Evolutionary conservation across 2,888 invertebrate genomes (phyloP).

Genomic region (Eupithecia insigniata): DNA sequence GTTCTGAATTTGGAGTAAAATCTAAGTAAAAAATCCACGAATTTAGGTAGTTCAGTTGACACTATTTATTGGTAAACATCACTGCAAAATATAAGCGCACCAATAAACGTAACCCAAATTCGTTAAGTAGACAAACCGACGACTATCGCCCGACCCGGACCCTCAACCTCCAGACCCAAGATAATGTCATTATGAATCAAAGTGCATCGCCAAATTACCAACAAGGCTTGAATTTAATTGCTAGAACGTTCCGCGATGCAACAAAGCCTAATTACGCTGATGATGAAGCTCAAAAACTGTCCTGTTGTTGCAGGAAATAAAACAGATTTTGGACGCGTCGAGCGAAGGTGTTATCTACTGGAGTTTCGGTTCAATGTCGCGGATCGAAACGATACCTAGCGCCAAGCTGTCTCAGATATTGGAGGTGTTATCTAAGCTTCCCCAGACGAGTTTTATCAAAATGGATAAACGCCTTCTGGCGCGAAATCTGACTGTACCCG

Average conservation of each 20-base stretch:
- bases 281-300: neutral
- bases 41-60: neutral
- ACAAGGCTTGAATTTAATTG: conserved; percentile 34
- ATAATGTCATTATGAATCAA: conserved; percentile 64
- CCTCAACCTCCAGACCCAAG: conserved; percentile 64
- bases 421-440: conserved; percentile 76
- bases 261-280: conserved; percentile 12
- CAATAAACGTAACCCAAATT: conserved; percentile 62
- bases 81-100: neutral
- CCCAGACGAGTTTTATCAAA: conserved; percentile 83
- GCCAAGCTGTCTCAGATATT: conserved; percentile 77
- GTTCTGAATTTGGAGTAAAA: neutral
- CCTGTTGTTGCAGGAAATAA: conserved; percentile 64
- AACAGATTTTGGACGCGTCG: conserved; percentile 72
- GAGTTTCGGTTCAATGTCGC: conserved; percentile 85
- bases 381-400: conserved; percentile 80
- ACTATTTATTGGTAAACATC: neutral
- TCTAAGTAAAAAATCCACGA: neutral
- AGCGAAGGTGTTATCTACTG: conserved; percentile 83
- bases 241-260: conserved; percentile 13
- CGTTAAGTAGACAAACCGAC: conserved; percentile 55
- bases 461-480: conserved; percentile 78
- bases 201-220: conserved; percentile 58
- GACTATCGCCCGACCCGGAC: conserved; percentile 66
- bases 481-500: conserved; percentile 74